A percentile compares a stretch with the other conserved stretches of the same genome.
phyloP scores from a whole-genome alignment of 2,113 vertebrate species.

The Ammodytes marinus region DNA sequence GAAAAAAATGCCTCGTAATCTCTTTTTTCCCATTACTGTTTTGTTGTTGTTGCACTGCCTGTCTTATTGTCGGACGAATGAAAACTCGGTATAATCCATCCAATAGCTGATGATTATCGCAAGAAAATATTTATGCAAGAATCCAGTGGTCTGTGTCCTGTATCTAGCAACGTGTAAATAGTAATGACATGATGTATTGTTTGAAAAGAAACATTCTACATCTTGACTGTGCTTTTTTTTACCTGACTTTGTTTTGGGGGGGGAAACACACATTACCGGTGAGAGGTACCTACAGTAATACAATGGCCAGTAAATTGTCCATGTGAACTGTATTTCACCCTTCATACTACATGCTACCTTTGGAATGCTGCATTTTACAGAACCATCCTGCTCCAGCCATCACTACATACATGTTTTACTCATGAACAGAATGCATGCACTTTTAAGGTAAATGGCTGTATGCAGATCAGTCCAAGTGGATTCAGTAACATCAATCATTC shows the following conservation, averaged over 20 bases:
- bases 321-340: neutral
- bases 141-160: neutral
- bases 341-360: neutral
- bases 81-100: neutral
- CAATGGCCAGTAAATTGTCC: neutral
- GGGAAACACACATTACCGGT: neutral
- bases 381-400: neutral
- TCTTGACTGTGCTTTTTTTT: neutral
- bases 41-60: neutral
- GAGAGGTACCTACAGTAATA: neutral
- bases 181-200: neutral
- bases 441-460: neutral
- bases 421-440: neutral
- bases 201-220: too few species aligned
- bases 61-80: neutral
- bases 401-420: neutral
- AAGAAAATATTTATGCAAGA: neutral
- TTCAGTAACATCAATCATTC: neutral
- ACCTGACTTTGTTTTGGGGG: neutral
- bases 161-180: neutral
- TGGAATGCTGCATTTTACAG: neutral
- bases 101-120: neutral
- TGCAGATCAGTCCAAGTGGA: neutral
- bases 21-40: neutral
- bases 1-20: neutral